These are phyloP conservation scores for Ophion ellenae DNA, from an alignment of 2,888 invertebrate genomes.

Conservation along the genomic window DNA sequence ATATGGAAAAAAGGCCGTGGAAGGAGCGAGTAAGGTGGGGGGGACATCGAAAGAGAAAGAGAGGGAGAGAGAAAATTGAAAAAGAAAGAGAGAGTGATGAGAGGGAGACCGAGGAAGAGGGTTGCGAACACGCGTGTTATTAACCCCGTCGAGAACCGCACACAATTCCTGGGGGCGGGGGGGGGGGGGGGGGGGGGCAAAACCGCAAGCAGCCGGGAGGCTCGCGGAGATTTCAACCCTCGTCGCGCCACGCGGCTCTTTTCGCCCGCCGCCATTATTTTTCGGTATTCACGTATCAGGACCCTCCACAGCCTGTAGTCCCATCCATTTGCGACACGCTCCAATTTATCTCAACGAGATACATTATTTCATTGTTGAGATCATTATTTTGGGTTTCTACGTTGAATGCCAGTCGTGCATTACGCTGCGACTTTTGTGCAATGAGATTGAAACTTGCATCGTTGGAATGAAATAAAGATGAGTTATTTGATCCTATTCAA, in stretches of 20 bases:
- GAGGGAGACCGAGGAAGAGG: neutral
- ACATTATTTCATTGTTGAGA: no score
- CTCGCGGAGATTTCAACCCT: slow-evolving; percentile 58
- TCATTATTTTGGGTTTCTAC: no score
- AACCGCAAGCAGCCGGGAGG: slow-evolving; percentile 38
- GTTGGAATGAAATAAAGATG: no score
- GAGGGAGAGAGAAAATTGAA: neutral
- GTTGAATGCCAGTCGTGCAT: no score
- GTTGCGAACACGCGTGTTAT: slow-evolving; percentile 52
- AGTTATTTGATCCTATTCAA: no score
- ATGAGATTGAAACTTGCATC: no score
- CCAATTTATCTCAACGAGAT: neutral
- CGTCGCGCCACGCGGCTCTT: slow-evolving; percentile 36
- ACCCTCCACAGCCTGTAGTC: neutral
- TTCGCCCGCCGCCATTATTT: slow-evolving; percentile 41
- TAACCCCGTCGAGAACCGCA: slow-evolving; percentile 51
- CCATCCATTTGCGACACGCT: neutral
- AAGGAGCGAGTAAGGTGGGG: neutral
- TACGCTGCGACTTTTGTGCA: no score
- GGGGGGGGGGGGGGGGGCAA: neutral
- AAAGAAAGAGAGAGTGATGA: neutral
- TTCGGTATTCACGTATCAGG: slow-evolving; percentile 9
- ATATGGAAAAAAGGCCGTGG: neutral
- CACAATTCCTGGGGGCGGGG: slow-evolving; percentile 21
- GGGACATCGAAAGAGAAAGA: neutral